phyloP scores from a whole-genome alignment of 2,888 invertebrate genomes.

The Mesorhabditis belari region DNA sequence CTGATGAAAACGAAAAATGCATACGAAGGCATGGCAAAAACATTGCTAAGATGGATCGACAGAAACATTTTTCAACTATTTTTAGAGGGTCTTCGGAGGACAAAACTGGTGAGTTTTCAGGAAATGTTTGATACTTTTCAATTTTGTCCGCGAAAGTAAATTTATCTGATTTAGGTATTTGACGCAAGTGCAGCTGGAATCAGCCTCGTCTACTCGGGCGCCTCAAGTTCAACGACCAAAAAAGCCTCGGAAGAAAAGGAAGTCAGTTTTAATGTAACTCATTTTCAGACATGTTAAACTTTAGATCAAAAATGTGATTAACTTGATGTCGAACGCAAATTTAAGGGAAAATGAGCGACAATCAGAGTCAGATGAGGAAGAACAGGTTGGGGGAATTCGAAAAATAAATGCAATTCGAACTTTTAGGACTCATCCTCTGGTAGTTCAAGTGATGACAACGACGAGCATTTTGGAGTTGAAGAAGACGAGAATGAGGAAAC shows the following conservation, averaged over 20 bases:
- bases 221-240: background rate
- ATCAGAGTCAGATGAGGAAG: background rate
- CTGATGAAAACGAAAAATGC: background rate
- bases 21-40: constrained; percentile 4
- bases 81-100: constrained; percentile 12
- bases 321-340: background rate
- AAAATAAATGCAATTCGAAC: too few relatives aligned
- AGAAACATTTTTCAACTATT: constrained; percentile 10
- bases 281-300: background rate
- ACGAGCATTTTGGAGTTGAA: background rate
- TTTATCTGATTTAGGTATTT: background rate
- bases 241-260: background rate
- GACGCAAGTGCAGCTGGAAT: constrained; percentile 9
- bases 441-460: background rate
- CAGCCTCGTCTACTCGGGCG: constrained; percentile 1
- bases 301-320: background rate
- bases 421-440: too few relatives aligned
- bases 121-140: background rate
- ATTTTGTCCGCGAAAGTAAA: background rate
- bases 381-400: background rate
- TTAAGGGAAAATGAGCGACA: background rate
- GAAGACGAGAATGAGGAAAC: background rate
- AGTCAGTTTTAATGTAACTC: background rate
- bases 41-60: constrained; percentile 6
- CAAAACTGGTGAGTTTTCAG: constrained; percentile 5